phyloP scores from a whole-genome alignment of 2,797 vertebrate species.

The Peromyscus eremicus region DNA sequence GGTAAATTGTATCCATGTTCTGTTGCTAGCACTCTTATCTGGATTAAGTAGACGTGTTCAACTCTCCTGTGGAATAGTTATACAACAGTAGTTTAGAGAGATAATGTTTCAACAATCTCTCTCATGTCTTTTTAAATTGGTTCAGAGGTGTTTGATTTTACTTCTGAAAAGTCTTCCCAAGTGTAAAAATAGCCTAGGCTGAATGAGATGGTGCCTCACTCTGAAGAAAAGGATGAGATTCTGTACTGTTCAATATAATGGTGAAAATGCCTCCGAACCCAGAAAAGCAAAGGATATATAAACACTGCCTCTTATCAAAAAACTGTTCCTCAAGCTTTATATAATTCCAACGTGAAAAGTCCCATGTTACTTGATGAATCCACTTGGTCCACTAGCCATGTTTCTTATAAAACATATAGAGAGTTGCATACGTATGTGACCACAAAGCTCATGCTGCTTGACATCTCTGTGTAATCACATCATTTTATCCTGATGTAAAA shows the following conservation, averaged over 20 bases:
- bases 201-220: not conserved
- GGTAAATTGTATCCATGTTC: not conserved
- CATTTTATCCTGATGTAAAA: not conserved
- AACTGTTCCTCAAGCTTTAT: not conserved
- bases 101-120: not conserved
- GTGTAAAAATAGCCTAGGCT: not conserved
- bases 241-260: not conserved
- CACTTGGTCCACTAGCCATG: not conserved
- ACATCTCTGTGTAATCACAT: not conserved
- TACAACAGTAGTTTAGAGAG: not conserved
- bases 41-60: not conserved
- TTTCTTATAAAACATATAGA: not conserved
- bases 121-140: not conserved
- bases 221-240: not conserved
- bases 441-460: not conserved
- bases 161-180: not conserved
- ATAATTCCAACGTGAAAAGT: not conserved
- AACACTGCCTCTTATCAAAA: not conserved
- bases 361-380: fast-evolving
- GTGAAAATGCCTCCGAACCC: not conserved
- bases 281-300: not conserved
- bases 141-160: not conserved
- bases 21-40: not conserved
- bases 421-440: not conserved
- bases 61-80: not conserved